These are phyloP conservation scores for Synanthedon myopaeformis DNA, from an alignment of 2,888 invertebrate genomes.

Conservation along the genomic window DNA sequence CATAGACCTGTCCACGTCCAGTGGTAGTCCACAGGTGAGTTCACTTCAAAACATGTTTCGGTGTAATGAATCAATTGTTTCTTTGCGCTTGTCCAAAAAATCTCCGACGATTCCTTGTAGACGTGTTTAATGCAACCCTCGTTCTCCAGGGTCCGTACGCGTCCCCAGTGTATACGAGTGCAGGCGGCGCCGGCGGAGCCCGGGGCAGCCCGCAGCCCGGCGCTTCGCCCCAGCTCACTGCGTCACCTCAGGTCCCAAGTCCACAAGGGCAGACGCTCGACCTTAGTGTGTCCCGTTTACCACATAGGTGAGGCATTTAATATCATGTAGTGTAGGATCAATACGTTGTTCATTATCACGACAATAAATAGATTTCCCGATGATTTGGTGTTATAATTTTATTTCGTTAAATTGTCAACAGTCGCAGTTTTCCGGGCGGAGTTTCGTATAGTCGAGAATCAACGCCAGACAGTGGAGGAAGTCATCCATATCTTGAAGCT, in stretches of 20 bases:
- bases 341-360: too few species aligned
- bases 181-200: constrained; percentile 77
- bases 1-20: constrained; percentile 88
- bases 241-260: constrained; percentile 91
- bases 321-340: too few species aligned
- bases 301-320: constrained; percentile 78
- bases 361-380: too few species aligned
- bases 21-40: constrained; percentile 87
- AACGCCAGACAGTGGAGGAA: constrained; percentile 89
- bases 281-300: constrained; percentile 87
- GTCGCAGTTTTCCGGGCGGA: constrained; percentile 75
- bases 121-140: constrained; percentile 31
- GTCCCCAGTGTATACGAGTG: constrained; percentile 81
- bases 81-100: constrained; percentile 1
- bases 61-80: neutral
- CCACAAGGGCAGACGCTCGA: constrained; percentile 92
- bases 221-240: constrained; percentile 83
- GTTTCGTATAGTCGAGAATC: constrained; percentile 87
- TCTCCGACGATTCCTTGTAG: constrained; percentile 11
- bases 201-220: constrained; percentile 87
- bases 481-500: constrained; percentile 86
- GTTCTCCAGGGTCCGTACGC: constrained; percentile 77
- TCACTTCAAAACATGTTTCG: too few species aligned
- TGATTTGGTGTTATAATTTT: neutral
- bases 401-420: constrained; percentile 24